Conservation (phyloP, 2,797 vertebrate species). For the Dendrocincla fuliginosa region DNA sequence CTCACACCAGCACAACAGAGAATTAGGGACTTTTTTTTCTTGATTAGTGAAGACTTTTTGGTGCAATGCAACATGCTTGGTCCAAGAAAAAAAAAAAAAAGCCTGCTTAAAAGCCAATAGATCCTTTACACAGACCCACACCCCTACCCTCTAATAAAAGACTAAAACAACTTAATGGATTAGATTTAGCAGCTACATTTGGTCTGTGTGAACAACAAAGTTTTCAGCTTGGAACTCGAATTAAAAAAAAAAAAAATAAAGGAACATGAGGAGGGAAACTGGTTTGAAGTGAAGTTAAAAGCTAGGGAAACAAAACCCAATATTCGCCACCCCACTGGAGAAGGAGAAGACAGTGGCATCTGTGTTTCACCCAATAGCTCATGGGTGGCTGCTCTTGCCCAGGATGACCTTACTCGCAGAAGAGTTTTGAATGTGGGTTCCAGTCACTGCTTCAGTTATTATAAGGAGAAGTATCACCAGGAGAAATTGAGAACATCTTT, state of each 20-base stretch:
- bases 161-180: background rate
- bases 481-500: background rate
- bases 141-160: background rate
- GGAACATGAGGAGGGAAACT: background rate
- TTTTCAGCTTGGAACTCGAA: background rate
- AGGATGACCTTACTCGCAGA: background rate
- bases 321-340: background rate
- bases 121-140: background rate
- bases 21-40: background rate
- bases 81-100: background rate
- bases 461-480: background rate
- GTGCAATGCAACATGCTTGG: background rate
- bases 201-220: background rate
- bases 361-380: background rate
- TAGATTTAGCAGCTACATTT: background rate
- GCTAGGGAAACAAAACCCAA: background rate
- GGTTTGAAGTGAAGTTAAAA: constrained; percentile 44
- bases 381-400: background rate
- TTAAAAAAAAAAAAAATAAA: background rate
- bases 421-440: background rate
- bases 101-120: background rate
- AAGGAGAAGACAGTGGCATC: background rate
- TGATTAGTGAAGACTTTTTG: constrained; percentile 36
- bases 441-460: background rate
- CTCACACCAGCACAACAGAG: background rate